A percentile compares a stretch with the other conserved stretches of the same genome.
These are phyloP conservation scores for Mesodorylaimus sp. DNA, from an alignment of 2,888 invertebrate species.

Conservation along the genomic window DNA sequence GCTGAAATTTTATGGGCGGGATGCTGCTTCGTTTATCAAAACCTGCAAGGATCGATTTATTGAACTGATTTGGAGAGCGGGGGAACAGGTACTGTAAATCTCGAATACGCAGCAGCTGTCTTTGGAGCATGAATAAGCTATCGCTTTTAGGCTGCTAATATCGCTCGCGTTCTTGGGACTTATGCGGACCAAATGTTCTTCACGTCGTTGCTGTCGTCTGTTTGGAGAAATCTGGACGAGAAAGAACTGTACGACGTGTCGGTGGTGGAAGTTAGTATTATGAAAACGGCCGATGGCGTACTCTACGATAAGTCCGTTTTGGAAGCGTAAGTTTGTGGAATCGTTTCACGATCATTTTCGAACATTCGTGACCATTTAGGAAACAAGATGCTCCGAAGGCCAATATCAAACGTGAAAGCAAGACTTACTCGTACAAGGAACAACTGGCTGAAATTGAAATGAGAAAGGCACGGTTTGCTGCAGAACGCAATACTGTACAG, in stretches of 20 bases:
- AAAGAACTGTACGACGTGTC: neutral
- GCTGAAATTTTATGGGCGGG: too few relatives aligned
- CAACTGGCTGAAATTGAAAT: slow-evolving; percentile 79
- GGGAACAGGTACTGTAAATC: too few relatives aligned
- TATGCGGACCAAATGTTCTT: too few relatives aligned
- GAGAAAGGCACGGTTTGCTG: slow-evolving; percentile 39
- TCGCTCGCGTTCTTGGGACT: too few relatives aligned
- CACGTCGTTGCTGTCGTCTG: too few relatives aligned
- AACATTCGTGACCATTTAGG: too few relatives aligned
- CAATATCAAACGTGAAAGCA: slow-evolving; percentile 80
- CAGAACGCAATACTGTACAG: neutral
- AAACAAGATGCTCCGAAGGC: slow-evolving; percentile 18
- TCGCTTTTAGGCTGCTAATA: too few relatives aligned
- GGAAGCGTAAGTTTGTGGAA: slow-evolving; percentile 35
- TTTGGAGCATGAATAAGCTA: too few relatives aligned
- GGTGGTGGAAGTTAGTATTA: slow-evolving; percentile 54
- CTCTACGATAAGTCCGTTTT: slow-evolving; percentile 67
- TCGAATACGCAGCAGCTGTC: too few relatives aligned
- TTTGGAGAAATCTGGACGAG: neutral
- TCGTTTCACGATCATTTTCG: neutral
- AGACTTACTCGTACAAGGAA: slow-evolving; percentile 84
- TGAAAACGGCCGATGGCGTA: slow-evolving; percentile 63
- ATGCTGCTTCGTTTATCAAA: too few relatives aligned
- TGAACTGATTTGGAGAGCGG: too few relatives aligned
- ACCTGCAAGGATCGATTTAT: too few relatives aligned